Evolutionary conservation across 2,113 vertebrate species (phyloP).

Genomic region (Saguinus imperator): DNA sequence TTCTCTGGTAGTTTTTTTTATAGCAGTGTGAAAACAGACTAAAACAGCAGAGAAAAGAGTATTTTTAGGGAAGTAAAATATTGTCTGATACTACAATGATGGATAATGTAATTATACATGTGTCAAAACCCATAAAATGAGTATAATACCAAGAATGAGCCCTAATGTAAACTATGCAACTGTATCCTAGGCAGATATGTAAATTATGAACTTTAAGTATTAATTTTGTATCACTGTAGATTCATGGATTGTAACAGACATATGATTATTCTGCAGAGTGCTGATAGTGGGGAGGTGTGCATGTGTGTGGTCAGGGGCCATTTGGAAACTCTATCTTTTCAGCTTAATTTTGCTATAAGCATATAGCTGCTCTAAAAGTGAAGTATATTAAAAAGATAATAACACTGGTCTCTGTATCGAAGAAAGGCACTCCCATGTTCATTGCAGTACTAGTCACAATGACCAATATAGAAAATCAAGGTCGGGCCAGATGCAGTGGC

Average conservation of each 20-base stretch:
- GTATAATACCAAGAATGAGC: background rate
- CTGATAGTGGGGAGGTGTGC: background rate
- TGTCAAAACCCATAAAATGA: background rate
- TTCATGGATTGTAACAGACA: background rate
- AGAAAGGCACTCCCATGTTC: background rate
- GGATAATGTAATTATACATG: background rate
- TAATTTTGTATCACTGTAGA: rapidly evolving
- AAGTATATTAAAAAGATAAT: background rate
- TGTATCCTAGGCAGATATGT: background rate
- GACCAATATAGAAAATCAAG: background rate
- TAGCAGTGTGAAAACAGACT: no score
- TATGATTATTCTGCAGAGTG: background rate
- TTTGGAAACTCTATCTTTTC: background rate
- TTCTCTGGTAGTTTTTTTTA: no score
- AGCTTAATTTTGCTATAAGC: background rate
- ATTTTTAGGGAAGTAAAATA: background rate
- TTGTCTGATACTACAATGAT: background rate
- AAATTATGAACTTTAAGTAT: background rate
- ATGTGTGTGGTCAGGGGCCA: background rate
- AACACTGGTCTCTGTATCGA: background rate
- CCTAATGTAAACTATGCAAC: background rate
- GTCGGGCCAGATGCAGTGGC: no score
- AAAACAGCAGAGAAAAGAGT: background rate
- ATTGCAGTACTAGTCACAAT: background rate
- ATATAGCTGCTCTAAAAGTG: background rate